Percentiles rank a stretch among this genome's conserved stretches.
Conservation (phyloP, 2,113 vertebrate genomes). For the Phyllostomus discolor region DNA sequence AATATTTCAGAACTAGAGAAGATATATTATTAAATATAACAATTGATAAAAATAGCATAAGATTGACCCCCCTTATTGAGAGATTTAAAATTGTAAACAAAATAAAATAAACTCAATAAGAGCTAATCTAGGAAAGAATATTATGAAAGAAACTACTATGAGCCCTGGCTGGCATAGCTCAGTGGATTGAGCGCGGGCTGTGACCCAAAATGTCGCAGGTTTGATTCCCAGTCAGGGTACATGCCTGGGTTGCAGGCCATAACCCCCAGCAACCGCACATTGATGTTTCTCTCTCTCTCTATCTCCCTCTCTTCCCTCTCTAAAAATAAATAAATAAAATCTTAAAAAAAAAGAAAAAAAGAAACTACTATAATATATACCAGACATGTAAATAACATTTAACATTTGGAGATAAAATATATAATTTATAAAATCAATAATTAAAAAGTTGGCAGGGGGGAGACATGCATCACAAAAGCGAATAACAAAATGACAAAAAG, state of each 20-base stretch:
- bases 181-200: too few relatives aligned
- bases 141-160: background rate
- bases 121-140: background rate
- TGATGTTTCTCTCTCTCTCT: too few relatives aligned
- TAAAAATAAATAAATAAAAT: too few relatives aligned
- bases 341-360: too few relatives aligned
- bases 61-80: background rate
- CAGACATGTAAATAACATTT: constrained; percentile 4
- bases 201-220: too few relatives aligned
- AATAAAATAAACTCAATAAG: background rate
- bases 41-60: background rate
- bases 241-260: too few relatives aligned
- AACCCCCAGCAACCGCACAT: too few relatives aligned
- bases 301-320: too few relatives aligned
- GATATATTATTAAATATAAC: background rate
- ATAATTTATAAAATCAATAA: background rate
- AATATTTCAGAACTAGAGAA: background rate
- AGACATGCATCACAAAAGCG: background rate
- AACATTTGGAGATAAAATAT: background rate
- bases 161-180: too few relatives aligned
- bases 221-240: too few relatives aligned
- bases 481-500: background rate
- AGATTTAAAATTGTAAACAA: background rate
- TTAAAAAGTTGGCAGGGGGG: rapidly evolving
- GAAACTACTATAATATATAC: background rate